Conservation (phyloP, 2,113 vertebrate genomes). For the Thunnus maccoyii region DNA sequence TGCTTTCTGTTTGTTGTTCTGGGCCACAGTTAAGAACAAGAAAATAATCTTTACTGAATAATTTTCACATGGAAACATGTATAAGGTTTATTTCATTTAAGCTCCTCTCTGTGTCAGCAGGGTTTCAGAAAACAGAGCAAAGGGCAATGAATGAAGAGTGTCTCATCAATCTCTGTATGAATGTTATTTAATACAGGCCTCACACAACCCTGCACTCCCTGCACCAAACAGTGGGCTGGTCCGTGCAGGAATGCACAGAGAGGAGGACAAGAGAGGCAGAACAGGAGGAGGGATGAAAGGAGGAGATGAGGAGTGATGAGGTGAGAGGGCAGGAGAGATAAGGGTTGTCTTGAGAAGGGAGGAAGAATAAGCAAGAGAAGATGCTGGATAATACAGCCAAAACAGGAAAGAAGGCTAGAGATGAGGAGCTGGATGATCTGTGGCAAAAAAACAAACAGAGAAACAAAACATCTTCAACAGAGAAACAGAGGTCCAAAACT, state of each 20-base stretch:
- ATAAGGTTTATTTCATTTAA: constrained; percentile 19
- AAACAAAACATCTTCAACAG: too few relatives aligned
- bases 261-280: constrained; percentile 53
- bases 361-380: constrained; percentile 31
- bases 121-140: constrained; percentile 15
- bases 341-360: constrained; percentile 32
- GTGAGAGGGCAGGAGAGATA: constrained; percentile 56
- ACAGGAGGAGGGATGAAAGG: constrained; percentile 52
- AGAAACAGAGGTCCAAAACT: too few relatives aligned
- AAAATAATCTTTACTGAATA: background rate
- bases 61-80: constrained; percentile 3
- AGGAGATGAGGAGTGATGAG: constrained; percentile 49
- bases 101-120: background rate
- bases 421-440: background rate
- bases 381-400: constrained; percentile 4
- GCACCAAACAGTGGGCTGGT: constrained; percentile 31
- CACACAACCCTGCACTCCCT: constrained; percentile 23
- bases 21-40: constrained; percentile 5
- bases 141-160: constrained; percentile 1
- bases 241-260: constrained; percentile 60
- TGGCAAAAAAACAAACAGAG: background rate
- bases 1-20: constrained; percentile 7
- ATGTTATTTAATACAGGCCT: constrained; percentile 41
- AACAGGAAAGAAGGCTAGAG: constrained; percentile 13
- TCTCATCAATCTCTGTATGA: constrained; percentile 43